Evolutionary conservation across 2,113 vertebrate species (phyloP).

Genomic region (Halichoerus grypus): DNA sequence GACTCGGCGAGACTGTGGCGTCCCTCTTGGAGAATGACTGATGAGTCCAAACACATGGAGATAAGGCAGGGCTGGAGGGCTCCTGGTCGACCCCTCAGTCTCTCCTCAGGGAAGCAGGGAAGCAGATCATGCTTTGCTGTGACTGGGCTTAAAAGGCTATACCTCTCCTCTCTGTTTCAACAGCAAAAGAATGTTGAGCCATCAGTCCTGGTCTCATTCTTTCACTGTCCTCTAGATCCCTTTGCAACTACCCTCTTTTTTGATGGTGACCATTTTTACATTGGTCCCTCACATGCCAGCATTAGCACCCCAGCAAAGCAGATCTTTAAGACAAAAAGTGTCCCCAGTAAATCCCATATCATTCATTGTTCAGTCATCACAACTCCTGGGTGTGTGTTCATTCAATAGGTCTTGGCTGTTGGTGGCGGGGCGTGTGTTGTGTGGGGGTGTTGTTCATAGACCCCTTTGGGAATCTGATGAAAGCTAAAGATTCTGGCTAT

Average conservation of each 20-base stretch:
- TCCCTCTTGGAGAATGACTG: background rate
- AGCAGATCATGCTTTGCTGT: background rate
- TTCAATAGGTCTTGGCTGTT: background rate
- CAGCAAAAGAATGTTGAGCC: background rate
- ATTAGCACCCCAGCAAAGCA: background rate
- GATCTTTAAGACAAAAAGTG: background rate
- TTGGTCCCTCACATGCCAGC: background rate
- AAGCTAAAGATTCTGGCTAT: background rate
- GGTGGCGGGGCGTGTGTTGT: rapidly evolving
- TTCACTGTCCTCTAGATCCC: background rate
- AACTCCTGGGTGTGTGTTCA: background rate
- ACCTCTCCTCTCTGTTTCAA: background rate
- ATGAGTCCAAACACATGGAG: background rate
- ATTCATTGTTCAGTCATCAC: background rate
- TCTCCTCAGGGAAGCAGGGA: background rate
- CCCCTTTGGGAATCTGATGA: background rate
- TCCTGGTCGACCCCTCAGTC: background rate
- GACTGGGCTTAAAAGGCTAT: background rate
- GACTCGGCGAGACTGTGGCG: background rate
- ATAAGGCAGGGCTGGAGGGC: background rate
- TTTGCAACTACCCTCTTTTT: background rate
- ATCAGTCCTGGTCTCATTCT: background rate
- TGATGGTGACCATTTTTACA: background rate
- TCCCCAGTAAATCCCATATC: background rate
- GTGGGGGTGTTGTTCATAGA: background rate